Conservation (phyloP, 2,113 vertebrate species). For the Heptranchias perlo region DNA sequence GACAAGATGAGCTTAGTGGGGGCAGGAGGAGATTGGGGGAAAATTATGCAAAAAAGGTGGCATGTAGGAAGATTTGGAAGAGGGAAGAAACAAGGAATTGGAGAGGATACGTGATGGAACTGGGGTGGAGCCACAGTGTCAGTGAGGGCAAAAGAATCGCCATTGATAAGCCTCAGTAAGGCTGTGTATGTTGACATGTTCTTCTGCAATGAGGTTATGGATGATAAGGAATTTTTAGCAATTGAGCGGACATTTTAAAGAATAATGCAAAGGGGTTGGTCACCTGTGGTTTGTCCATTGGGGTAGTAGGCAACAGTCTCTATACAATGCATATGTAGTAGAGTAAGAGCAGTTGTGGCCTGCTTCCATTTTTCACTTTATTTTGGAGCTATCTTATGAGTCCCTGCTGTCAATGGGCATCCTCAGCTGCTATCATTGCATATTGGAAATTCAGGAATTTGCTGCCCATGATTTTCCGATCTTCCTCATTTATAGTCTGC, state of each 20-base stretch:
- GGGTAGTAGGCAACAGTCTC: background rate
- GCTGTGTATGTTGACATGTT: background rate
- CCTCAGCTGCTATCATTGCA: background rate
- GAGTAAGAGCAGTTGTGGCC: background rate
- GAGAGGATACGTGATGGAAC: background rate
- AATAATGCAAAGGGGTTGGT: background rate
- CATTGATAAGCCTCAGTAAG: no score
- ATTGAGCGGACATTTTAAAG: background rate
- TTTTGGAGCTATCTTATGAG: background rate
- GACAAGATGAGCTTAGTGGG: background rate
- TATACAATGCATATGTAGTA: background rate
- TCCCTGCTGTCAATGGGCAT: background rate
- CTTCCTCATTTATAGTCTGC: background rate
- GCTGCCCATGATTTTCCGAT: background rate
- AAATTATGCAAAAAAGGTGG: background rate
- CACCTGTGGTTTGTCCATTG: background rate
- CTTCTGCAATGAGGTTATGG: background rate
- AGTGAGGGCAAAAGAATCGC: no score
- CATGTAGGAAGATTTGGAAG: no score
- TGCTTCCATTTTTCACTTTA: background rate
- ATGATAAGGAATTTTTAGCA: background rate
- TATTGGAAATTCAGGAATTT: background rate
- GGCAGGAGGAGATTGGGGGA: background rate
- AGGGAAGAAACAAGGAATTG: background rate
- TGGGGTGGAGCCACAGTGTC: no score